Percentiles rank a stretch among this genome's conserved stretches.
phyloP scores from a whole-genome alignment of 2,113 vertebrate genomes.

The Eudorcas thomsonii region DNA sequence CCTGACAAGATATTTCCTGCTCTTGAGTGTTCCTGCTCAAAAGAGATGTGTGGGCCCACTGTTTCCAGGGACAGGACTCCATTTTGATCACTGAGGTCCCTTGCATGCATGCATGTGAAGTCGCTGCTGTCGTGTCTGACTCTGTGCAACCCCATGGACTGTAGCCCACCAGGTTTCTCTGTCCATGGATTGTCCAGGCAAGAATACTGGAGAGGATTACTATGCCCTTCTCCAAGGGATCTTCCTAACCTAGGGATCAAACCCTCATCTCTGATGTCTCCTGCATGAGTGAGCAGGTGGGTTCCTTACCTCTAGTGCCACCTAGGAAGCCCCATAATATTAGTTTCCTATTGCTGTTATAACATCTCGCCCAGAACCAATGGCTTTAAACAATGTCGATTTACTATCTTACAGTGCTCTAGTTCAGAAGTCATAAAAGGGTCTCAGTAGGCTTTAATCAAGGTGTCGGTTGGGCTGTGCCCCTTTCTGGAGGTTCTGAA shows the following conservation, averaged over 20 bases:
- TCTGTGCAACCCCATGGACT: background rate
- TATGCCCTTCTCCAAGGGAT: background rate
- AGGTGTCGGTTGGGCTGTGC: background rate
- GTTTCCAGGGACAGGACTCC: background rate
- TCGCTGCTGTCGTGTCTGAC: background rate
- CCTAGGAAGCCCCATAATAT: background rate
- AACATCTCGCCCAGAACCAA: background rate
- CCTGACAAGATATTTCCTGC: background rate
- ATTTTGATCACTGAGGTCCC: background rate
- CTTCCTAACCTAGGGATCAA: background rate
- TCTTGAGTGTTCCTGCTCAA: background rate
- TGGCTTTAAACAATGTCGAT: background rate
- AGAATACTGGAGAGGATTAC: background rate
- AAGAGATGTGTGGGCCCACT: background rate
- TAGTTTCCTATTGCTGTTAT: background rate
- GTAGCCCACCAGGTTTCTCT: background rate
- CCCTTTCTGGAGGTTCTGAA: background rate
- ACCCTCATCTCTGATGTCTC: background rate
- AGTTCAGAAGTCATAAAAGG: background rate
- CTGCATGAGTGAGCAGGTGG: background rate
- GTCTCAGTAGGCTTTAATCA: background rate
- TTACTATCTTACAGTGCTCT: background rate
- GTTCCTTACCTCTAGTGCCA: background rate
- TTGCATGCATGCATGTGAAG: background rate
- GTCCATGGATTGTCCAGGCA: background rate